Base-by-base conservation (phyloP, 1,140 invertebrate species). In the Leptopilina clavipes region DNA sequence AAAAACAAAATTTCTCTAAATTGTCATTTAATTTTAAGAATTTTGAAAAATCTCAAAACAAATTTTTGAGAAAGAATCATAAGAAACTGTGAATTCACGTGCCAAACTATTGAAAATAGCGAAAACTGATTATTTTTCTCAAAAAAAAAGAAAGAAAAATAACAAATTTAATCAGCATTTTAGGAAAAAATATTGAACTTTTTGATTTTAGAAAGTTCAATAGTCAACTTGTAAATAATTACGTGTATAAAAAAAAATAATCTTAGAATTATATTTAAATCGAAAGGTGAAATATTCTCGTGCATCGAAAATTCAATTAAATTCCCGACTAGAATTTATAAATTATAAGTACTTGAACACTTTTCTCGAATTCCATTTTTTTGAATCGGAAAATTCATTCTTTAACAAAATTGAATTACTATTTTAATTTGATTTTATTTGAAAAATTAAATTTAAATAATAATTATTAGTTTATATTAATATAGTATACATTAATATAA, bases 71-170 rank as follows among this genome's bases (percentile, higher is more conserved):
- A 73, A 82, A 70, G 45, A 71, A 76, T 45, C 31, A 48, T 56
- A 82, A 79, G 31, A 84, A 84, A 86, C 48, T 82, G 88, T 90
- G 89, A 90, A 90, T 90, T 90, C 89, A 86, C 80, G 89, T 90
- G 89, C 89, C 89, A 90, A 90, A 89, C 73, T 84, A 79, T 82
- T 80, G 8, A 79, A 80, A 71, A 65, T 65, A 65, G 59, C 11
- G 31, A n/a, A 65, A 65, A 22, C 59, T 65, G 59, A 31, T 37
- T 65, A 19, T 65, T 10, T 31, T 65, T 12, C 12, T 65, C 59
- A 37, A 65, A 6, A 31, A 31, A 5, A 31, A n/a, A n/a, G n/a
- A n/a, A n/a, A n/a, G n/a, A n/a, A n/a, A n/a, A n/a, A n/a, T n/a
- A n/a, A n/a, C n/a, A n/a, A 65, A 65, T 65, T 65, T 12, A 65